A percentile compares a stretch with the other conserved stretches of the same genome.
Conservation (phyloP, 1,140 invertebrate genomes). For the Trachymyrmex cornetzi region DNA sequence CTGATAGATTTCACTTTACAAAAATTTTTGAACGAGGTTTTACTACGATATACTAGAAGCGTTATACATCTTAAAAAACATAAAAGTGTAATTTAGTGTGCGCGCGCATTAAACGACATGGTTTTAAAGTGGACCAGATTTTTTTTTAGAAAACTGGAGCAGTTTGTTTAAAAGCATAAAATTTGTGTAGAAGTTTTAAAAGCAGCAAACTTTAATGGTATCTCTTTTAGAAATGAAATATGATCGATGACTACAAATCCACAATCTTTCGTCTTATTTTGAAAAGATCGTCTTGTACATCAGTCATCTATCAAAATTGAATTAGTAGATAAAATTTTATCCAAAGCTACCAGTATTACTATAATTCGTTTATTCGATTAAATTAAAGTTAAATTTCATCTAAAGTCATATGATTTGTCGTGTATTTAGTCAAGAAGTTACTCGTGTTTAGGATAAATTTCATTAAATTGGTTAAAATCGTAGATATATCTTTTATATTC, state of each 20-base stretch:
- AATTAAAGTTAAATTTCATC: no score
- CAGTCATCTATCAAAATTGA: background rate
- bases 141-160: background rate
- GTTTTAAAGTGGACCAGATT: background rate
- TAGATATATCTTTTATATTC: background rate
- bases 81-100: constrained; percentile 1
- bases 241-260: background rate
- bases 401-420: background rate
- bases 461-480: background rate
- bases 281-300: background rate
- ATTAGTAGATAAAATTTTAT: background rate
- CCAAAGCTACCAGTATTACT: background rate
- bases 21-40: constrained; percentile 17
- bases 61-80: constrained; percentile 9
- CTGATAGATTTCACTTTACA: constrained; percentile 19
- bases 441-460: background rate
- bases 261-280: constrained; percentile 1
- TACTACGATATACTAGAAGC: background rate
- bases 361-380: no score
- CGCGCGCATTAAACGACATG: background rate
- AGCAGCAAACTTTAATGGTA: background rate
- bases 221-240: background rate
- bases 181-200: background rate
- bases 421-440: background rate
- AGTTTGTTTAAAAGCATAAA: background rate